phyloP scores from a whole-genome alignment of 2,797 vertebrate genomes.

The Lacerta agilis region DNA sequence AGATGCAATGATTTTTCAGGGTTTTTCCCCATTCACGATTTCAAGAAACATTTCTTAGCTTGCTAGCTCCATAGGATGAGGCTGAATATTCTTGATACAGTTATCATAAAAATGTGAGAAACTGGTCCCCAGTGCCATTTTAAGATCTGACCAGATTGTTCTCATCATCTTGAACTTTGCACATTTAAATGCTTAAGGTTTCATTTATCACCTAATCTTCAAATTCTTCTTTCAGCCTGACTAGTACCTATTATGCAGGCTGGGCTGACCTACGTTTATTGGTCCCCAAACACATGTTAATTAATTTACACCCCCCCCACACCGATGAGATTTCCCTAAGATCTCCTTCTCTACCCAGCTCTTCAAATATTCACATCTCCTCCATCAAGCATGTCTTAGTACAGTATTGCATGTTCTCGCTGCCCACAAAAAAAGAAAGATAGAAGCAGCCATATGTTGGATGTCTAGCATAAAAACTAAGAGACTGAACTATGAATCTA shows the following conservation, averaged over 20 bases:
- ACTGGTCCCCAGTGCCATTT: not conserved
- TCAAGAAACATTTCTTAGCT: not conserved
- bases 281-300: slow-evolving; percentile 1
- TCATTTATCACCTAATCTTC: slow-evolving; percentile 20
- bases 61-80: not conserved
- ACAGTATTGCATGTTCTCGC: not conserved
- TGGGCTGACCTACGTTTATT: not conserved
- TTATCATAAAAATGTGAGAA: slow-evolving; percentile 17
- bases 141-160: slow-evolving; percentile 12
- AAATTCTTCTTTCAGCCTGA: not conserved
- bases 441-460: not conserved
- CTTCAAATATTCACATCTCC: not conserved
- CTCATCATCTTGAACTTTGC: slow-evolving; percentile 8
- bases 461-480: not conserved
- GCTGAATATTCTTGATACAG: not conserved
- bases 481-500: no score
- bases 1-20: not conserved
- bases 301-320: not conserved
- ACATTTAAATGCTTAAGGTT: slow-evolving; percentile 9
- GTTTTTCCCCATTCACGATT: not conserved
- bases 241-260: not conserved
- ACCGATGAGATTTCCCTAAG: not conserved
- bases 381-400: not conserved
- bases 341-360: not conserved
- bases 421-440: not conserved